phyloP scores from a whole-genome alignment of 1,140 invertebrate species.

The Agrypnia vestita region DNA sequence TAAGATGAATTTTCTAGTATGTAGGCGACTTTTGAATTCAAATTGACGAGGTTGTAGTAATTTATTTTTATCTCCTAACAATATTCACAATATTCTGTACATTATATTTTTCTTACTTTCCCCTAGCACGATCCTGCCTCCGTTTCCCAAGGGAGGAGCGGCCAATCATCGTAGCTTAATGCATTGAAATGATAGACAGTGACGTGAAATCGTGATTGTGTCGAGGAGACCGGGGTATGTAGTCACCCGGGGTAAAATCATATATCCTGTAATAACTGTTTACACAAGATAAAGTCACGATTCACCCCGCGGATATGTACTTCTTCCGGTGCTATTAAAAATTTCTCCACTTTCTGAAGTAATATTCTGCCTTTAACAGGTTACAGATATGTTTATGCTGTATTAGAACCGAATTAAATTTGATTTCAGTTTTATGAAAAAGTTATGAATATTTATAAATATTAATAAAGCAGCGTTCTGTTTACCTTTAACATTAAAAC shows the following conservation, averaged over 20 bases:
- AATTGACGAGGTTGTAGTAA: no score
- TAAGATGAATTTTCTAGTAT: no score
- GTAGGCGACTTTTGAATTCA: no score
- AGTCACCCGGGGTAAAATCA: conserved; percentile 18
- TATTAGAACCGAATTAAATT: not conserved
- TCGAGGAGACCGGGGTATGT: conserved; percentile 1
- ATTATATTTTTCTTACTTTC: conserved; percentile 14
- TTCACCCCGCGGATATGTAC: not conserved
- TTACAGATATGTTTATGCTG: no score
- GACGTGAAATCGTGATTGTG: conserved; percentile 7
- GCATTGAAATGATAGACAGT: conserved; percentile 28
- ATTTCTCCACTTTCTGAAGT: not conserved
- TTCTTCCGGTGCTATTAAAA: conserved; percentile 2
- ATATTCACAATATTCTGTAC: no score
- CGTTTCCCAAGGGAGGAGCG: not conserved
- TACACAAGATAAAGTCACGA: conserved; percentile 24
- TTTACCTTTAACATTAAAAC: not conserved
- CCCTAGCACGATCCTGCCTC: not conserved
- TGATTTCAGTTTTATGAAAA: not conserved
- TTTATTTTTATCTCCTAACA: no score
- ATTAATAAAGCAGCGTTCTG: not conserved
- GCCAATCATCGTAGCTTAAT: conserved; percentile 16
- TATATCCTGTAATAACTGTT: conserved; percentile 6
- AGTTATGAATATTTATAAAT: not conserved
- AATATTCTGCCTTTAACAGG: not conserved